A percentile compares a stretch with the other conserved stretches of the same genome.
phyloP scores from a whole-genome alignment of 1,140 invertebrate species.

The Rhagoletis pomonella region DNA sequence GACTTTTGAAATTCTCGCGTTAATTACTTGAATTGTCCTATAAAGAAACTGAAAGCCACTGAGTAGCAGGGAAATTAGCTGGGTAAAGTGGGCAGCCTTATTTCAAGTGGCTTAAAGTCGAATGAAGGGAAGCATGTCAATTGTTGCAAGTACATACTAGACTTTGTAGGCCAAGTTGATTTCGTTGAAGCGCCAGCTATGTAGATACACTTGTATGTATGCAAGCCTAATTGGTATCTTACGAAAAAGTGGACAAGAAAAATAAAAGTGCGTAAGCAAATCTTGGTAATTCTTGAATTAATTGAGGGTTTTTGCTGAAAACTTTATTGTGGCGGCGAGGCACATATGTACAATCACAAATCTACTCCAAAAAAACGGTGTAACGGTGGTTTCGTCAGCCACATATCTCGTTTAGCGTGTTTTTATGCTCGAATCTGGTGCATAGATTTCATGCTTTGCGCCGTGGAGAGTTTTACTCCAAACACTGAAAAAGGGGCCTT shows the following conservation, averaged over 20 bases:
- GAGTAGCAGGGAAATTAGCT: neutral
- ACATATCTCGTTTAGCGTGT: too few relatives aligned
- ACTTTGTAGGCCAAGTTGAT: conserved; percentile 12
- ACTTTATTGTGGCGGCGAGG: too few relatives aligned
- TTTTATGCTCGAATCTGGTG: too few relatives aligned
- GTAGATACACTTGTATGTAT: too few relatives aligned
- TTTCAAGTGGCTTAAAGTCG: conserved; percentile 9
- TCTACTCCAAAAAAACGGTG: too few relatives aligned
- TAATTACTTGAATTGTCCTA: conserved; percentile 71
- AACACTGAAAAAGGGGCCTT: too few relatives aligned
- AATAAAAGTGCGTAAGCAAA: conserved; percentile 22
- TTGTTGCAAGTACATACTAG: neutral
- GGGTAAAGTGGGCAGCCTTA: conserved; percentile 20
- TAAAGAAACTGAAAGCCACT: conserved; percentile 51
- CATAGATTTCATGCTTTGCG: too few relatives aligned
- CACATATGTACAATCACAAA: too few relatives aligned
- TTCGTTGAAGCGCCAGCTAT: neutral
- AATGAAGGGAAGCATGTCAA: neutral
- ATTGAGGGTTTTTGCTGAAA: neutral
- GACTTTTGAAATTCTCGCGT: conserved; percentile 72
- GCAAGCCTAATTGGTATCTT: neutral
- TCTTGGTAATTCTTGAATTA: neutral
- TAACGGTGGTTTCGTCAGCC: too few relatives aligned
- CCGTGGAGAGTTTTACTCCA: too few relatives aligned
- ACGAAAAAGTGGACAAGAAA: neutral